Conservation (phyloP, 2,113 vertebrate genomes). For the Sorex araneus region DNA sequence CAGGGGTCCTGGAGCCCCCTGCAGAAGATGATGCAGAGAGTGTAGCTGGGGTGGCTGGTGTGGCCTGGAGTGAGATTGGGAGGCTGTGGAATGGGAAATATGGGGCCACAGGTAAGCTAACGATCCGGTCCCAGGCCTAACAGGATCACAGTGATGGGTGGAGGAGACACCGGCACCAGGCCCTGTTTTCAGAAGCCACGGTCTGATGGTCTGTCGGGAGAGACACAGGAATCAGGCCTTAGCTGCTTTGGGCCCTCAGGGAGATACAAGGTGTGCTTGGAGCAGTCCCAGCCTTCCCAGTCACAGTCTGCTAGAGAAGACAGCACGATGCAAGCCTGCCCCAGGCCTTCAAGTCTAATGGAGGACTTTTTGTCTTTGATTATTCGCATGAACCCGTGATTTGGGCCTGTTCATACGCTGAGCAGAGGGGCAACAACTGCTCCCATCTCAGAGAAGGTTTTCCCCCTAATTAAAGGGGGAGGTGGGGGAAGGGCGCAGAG, state of each 20-base stretch:
- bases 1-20: conserved; percentile 84
- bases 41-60: conserved; percentile 78
- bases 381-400: neutral
- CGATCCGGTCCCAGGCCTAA: conserved; percentile 54
- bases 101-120: conserved; percentile 80
- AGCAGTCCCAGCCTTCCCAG: neutral
- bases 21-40: conserved; percentile 82
- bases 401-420: neutral
- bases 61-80: conserved; percentile 82
- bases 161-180: conserved; percentile 1
- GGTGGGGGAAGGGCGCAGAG: too few relatives aligned
- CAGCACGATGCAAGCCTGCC: neutral
- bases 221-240: neutral
- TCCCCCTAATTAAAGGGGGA: conserved; percentile 13
- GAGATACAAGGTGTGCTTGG: neutral
- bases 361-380: neutral
- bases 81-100: conserved; percentile 84
- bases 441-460: neutral
- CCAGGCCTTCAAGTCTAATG: neutral
- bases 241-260: neutral
- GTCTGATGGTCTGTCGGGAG: neutral
- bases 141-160: conserved; percentile 17
- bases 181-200: conserved; percentile 12
- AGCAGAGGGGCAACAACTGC: neutral
- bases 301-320: neutral